A percentile compares a stretch with the other conserved stretches of the same genome.
Conservation (phyloP, 2,888 invertebrate genomes). For the Cataglyphis rosenhaueri region DNA sequence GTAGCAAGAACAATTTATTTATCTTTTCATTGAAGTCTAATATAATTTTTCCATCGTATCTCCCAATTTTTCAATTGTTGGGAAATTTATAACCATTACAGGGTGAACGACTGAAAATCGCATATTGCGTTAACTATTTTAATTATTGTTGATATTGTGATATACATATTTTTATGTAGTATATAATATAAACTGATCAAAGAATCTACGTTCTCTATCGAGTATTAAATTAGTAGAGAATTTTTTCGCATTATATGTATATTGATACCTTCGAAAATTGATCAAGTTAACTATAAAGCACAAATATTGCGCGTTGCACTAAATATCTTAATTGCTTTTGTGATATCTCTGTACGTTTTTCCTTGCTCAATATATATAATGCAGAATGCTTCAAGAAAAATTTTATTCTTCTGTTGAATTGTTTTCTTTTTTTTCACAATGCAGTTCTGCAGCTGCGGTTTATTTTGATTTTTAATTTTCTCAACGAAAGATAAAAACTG, state of each 20-base stretch:
- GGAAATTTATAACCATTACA: not conserved
- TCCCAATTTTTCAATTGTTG: not conserved
- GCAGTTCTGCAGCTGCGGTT: not conserved
- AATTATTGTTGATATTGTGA: slow-evolving; percentile 34
- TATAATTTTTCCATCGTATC: not conserved
- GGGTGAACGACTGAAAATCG: slow-evolving; percentile 41
- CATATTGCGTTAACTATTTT: slow-evolving; percentile 33
- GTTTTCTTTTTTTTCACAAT: not conserved
- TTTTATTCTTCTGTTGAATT: not conserved
- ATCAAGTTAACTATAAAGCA: slow-evolving; percentile 5
- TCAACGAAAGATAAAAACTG: not conserved
- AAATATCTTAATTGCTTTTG: slow-evolving; percentile 16
- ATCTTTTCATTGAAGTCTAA: not conserved
- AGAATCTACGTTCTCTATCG: slow-evolving; percentile 3
- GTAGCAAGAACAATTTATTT: slow-evolving; percentile 7
- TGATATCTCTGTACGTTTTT: not conserved
- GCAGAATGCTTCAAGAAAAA: not conserved
- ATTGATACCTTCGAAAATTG: slow-evolving; percentile 2
- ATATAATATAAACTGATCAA: not conserved
- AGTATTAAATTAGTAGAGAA: slow-evolving; percentile 1
- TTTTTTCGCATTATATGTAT: not conserved
- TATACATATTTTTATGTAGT: slow-evolving; percentile 21
- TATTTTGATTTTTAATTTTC: slow-evolving; percentile 13
- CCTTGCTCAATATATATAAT: not conserved
- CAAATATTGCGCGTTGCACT: not conserved